Conservation (phyloP, 1,140 invertebrate genomes). For the Asobara japonica region DNA sequence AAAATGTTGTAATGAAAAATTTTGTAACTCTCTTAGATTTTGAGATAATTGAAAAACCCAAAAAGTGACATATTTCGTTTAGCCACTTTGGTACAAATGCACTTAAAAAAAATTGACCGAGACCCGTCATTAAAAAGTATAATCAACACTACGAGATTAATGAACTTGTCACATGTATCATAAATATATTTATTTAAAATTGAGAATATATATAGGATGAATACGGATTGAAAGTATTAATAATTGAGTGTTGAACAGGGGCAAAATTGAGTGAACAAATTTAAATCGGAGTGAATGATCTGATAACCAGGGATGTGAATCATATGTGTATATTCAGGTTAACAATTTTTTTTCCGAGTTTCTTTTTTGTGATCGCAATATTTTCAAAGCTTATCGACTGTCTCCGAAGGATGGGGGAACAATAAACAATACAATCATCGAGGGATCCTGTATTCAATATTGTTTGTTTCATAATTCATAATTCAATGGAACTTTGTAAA, state of each 20-base stretch:
- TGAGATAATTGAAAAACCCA: no score
- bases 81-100: no score
- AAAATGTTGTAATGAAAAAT: no score
- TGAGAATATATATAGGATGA: conserved; percentile 3
- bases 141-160: neutral
- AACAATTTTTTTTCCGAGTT: neutral
- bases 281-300: neutral
- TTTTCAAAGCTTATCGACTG: neutral
- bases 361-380: neutral
- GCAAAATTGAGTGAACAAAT: neutral
- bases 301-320: conserved; percentile 34
- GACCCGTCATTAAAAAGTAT: neutral
- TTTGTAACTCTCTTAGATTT: no score
- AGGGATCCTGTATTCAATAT: neutral
- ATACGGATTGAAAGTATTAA: conserved; percentile 12
- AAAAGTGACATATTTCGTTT: no score
- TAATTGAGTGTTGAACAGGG: neutral
- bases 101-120: no score
- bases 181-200: conserved; percentile 16
- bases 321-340: conserved; percentile 22
- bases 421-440: neutral
- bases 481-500: conserved; percentile 17
- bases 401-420: neutral
- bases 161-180: neutral
- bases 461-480: neutral